Evolutionary conservation across 2,797 vertebrate species (phyloP).

Genomic region (Pangasius krempfi): DNA sequence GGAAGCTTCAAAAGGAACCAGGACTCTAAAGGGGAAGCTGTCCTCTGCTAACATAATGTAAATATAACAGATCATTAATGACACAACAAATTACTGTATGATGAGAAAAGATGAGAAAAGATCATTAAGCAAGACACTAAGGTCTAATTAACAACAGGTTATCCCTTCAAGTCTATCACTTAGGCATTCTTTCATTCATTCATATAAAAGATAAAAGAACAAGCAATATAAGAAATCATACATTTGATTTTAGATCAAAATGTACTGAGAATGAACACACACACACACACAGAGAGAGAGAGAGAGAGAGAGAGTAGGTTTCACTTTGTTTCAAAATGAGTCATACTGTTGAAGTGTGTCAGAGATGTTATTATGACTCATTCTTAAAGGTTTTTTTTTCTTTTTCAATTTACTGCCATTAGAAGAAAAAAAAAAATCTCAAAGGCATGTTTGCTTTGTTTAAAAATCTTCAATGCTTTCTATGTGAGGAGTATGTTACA

Average conservation of each 20-base stretch:
- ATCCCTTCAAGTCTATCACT: neutral
- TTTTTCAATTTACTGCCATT: conserved; percentile 19
- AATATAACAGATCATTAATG: neutral
- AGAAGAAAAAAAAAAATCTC: neutral
- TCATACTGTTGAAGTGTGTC: conserved; percentile 39
- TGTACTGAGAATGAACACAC: neutral
- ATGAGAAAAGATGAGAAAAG: neutral
- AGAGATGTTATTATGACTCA: conserved; percentile 52
- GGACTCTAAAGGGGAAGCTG: neutral
- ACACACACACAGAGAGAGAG: neutral
- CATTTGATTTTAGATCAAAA: conserved; percentile 7
- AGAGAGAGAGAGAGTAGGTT: neutral
- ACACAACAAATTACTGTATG: neutral
- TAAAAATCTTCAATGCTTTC: neutral
- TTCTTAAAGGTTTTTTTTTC: conserved; percentile 7
- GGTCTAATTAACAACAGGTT: neutral
- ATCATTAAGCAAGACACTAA: conserved; percentile 3
- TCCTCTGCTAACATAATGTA: neutral
- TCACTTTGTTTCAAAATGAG: conserved; percentile 41
- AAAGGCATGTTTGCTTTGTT: neutral
- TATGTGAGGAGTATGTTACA: no score
- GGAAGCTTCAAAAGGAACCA: neutral
- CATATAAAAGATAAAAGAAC: neutral
- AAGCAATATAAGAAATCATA: neutral
- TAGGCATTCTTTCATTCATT: neutral